These are phyloP conservation scores for Aphrocallistes beatrix DNA, from an alignment of 37 sponge, comb jelly and placozoan species.

Conservation along the genomic window DNA sequence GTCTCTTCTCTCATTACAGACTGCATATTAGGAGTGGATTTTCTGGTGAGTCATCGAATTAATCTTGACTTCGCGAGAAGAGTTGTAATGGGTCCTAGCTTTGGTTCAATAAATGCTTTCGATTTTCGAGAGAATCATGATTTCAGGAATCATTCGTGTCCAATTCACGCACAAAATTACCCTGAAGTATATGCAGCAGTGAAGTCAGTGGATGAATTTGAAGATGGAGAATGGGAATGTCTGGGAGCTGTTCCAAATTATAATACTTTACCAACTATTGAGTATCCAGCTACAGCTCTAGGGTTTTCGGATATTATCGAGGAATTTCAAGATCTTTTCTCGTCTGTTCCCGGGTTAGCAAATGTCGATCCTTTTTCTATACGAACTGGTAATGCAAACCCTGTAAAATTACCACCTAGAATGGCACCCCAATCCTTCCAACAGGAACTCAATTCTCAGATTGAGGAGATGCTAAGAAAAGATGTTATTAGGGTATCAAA, in stretches of 20 bases:
- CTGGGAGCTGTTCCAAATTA: not conserved
- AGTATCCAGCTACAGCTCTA: not conserved
- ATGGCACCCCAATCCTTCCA: not conserved
- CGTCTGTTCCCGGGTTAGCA: not conserved
- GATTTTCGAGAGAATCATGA: not conserved
- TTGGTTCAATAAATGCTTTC: not conserved
- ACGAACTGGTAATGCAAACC: not conserved
- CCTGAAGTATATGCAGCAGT: not conserved
- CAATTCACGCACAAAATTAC: too few species aligned
- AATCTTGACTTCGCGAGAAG: not conserved
- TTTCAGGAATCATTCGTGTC: too few species aligned
- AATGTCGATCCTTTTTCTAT: not conserved
- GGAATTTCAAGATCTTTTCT: not conserved
- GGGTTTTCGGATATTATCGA: not conserved
- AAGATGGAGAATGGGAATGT: not conserved
- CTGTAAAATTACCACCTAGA: not conserved
- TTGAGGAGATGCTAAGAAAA: slow-evolving; percentile 6
- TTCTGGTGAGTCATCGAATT: not conserved
- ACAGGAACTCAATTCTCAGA: not conserved
- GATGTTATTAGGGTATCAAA: not conserved
- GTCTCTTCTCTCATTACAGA: not conserved
- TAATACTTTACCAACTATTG: not conserved
- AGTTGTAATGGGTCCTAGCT: not conserved
- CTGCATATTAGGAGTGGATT: not conserved
- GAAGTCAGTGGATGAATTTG: not conserved